Conservation (phyloP, 1,140 invertebrate species). For the Drosophila rufa region DNA sequence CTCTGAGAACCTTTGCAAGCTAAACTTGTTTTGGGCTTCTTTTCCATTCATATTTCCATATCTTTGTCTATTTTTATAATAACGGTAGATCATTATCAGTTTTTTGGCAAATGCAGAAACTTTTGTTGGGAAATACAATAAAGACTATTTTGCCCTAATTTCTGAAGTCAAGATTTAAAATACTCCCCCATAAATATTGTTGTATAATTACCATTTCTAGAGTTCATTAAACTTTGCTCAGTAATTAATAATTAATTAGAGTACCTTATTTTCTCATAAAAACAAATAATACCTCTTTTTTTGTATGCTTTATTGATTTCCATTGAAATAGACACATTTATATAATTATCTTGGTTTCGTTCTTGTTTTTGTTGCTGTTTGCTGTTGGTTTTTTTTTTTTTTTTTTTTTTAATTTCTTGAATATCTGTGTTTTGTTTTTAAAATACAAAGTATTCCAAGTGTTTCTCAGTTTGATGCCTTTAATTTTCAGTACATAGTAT, state of each 20-base stretch:
- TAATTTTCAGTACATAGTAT: conserved; percentile 81
- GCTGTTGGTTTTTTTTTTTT: conserved; percentile 41
- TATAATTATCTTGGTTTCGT: conserved; percentile 67
- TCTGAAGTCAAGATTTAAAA: no score
- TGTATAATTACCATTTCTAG: no score
- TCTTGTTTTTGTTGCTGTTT: conserved; percentile 36
- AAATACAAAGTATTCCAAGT: conserved; percentile 82
- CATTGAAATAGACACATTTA: conserved; percentile 81
- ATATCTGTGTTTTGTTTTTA: conserved; percentile 51
- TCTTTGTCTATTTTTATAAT: background rate
- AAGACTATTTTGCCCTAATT: background rate
- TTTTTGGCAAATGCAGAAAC: background rate
- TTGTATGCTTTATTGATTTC: conserved; percentile 78
- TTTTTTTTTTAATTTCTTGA: conserved; percentile 38
- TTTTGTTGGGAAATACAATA: background rate
- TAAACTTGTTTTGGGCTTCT: conserved; percentile 19
- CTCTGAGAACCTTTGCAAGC: background rate
- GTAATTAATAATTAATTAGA: background rate
- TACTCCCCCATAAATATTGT: no score
- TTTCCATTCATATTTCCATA: conserved; percentile 2
- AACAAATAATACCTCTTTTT: conserved; percentile 16
- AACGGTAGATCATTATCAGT: conserved; percentile 11
- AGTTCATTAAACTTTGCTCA: background rate
- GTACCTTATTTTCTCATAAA: background rate
- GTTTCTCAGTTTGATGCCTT: conserved; percentile 67